phyloP scores from a whole-genome alignment of 1,140 invertebrate species.

The Amyelois transitella region DNA sequence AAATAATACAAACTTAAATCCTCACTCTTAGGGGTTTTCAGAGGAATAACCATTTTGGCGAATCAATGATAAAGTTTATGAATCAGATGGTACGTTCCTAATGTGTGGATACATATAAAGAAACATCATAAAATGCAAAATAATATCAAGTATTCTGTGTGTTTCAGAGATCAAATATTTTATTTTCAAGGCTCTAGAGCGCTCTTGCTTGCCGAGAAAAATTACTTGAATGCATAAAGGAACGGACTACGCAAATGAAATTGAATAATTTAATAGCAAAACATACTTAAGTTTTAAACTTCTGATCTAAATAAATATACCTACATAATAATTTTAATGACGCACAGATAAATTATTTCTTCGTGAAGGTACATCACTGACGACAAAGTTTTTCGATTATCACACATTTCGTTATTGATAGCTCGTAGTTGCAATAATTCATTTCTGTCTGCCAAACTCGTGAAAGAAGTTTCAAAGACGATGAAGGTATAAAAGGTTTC shows the following conservation, averaged over 20 bases:
- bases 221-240: not conserved
- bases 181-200: not conserved
- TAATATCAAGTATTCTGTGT: not conserved
- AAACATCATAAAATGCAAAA: not conserved
- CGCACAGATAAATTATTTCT: conserved; percentile 1
- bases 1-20: too few relatives aligned
- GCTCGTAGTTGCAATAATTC: conserved; percentile 41
- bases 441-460: conserved; percentile 41
- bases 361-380: conserved; percentile 7
- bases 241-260: not conserved
- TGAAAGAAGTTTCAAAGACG: conserved; percentile 30
- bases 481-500: conserved; percentile 31
- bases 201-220: not conserved
- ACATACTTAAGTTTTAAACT: not conserved
- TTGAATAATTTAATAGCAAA: not conserved
- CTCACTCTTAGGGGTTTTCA: too few relatives aligned
- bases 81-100: not conserved
- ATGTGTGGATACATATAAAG: not conserved
- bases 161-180: not conserved
- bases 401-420: conserved; percentile 50
- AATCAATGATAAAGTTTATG: not conserved
- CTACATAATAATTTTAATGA: conserved; percentile 11
- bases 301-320: conserved; percentile 8
- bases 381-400: conserved; percentile 44
- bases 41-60: not conserved